phyloP scores from a whole-genome alignment of 2,888 invertebrate genomes.

The Tinea semifulvella region DNA sequence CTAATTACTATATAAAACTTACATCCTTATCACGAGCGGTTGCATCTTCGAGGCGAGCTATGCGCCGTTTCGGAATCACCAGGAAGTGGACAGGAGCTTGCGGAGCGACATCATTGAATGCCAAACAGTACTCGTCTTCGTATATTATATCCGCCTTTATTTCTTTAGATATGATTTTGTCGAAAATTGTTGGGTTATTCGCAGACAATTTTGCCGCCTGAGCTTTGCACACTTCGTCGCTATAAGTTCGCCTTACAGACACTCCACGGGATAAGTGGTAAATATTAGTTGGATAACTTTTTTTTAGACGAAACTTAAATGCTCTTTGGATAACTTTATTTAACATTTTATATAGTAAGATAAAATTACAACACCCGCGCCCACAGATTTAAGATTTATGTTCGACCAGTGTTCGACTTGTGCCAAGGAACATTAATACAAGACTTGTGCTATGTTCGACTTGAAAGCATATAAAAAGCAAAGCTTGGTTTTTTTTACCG shows the following conservation, averaged over 20 bases:
- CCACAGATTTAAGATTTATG: not conserved
- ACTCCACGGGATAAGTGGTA: slow-evolving; percentile 53
- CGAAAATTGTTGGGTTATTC: slow-evolving; percentile 74
- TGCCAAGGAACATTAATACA: too few species aligned
- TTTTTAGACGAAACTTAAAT: slow-evolving; percentile 49
- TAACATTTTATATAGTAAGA: slow-evolving; percentile 43
- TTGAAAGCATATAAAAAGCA: too few species aligned
- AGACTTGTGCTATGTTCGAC: too few species aligned
- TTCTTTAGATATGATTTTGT: slow-evolving; percentile 77
- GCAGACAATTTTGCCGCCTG: slow-evolving; percentile 40
- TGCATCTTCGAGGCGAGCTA: slow-evolving; percentile 70
- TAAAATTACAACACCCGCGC: not conserved
- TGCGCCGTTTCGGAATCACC: slow-evolving; percentile 81
- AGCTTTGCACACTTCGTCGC: slow-evolving; percentile 52
- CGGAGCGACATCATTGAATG: slow-evolving; percentile 81
- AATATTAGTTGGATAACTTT: slow-evolving; percentile 55
- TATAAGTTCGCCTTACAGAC: slow-evolving; percentile 39
- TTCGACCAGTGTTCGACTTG: too few species aligned
- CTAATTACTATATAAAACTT: too few species aligned
- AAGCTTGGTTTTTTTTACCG: too few species aligned
- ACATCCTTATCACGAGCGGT: slow-evolving; percentile 70
- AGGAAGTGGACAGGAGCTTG: slow-evolving; percentile 88
- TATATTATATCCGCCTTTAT: slow-evolving; percentile 84
- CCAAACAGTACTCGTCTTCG: slow-evolving; percentile 83
- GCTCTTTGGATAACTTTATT: slow-evolving; percentile 58